phyloP scores from a whole-genome alignment of 2,888 invertebrate species.

The Leptopilina myrica region DNA sequence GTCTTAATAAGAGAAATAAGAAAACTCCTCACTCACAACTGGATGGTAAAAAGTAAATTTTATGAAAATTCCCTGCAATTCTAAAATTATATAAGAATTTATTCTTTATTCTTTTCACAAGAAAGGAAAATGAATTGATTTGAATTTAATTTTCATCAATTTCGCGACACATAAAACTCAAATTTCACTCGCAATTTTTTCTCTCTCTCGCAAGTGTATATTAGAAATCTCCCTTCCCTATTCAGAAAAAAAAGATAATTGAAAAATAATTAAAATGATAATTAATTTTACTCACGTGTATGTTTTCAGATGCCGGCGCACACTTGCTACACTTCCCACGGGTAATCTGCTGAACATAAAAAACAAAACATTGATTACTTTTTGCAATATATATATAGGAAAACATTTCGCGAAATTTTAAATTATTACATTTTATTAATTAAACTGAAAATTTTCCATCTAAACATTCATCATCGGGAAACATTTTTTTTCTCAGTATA shows the following conservation, averaged over 20 bases:
- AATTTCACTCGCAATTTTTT: not conserved
- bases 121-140: no score
- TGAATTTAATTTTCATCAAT: no score
- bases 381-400: not conserved
- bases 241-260: not conserved
- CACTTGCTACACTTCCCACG: slow-evolving; percentile 32
- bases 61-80: no score
- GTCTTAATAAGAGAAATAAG: no score
- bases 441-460: no score
- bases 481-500: no score
- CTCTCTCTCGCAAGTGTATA: not conserved
- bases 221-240: not conserved
- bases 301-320: not conserved
- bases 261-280: slow-evolving; percentile 12
- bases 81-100: no score
- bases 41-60: no score
- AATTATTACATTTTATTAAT: not conserved
- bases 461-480: no score
- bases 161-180: not conserved
- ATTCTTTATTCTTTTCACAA: no score
- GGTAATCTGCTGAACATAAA: slow-evolving; percentile 32
- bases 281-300: slow-evolving; percentile 27
- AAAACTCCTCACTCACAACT: no score
- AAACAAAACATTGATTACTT: slow-evolving; percentile 16
- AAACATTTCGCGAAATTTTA: not conserved